Evolutionary conservation across 2,797 vertebrate species (phyloP).

Genomic region (Mormyrops boulengeri): DNA sequence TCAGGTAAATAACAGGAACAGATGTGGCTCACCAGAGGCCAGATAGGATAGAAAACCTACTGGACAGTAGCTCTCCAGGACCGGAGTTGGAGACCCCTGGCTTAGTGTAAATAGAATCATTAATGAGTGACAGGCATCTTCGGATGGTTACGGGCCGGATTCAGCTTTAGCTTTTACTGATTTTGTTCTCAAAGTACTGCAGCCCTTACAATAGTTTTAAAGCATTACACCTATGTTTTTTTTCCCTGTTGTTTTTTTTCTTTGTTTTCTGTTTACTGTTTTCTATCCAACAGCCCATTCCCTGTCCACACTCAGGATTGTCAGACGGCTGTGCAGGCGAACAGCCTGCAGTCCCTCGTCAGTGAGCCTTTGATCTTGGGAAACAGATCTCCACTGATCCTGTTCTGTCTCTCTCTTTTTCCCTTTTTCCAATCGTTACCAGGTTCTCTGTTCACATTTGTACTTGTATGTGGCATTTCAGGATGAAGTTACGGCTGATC

Average conservation of each 20-base stretch:
- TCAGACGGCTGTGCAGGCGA: neutral
- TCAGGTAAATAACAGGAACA: neutral
- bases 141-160: neutral
- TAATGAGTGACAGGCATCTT: neutral
- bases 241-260: neutral
- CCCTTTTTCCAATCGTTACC: neutral
- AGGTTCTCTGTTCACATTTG: neutral
- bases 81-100: neutral
- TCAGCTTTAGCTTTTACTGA: neutral
- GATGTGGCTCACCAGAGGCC: neutral
- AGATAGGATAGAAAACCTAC: neutral
- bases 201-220: neutral
- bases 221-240: neutral
- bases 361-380: neutral
- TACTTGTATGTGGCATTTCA: neutral
- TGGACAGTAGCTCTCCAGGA: neutral
- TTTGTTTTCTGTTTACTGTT: neutral
- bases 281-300: neutral
- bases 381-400: neutral
- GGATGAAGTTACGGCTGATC: neutral
- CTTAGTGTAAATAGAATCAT: neutral
- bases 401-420: neutral
- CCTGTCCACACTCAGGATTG: neutral
- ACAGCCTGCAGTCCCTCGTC: neutral
- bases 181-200: neutral